These are phyloP conservation scores for Macquaria australasica DNA, from an alignment of 2,113 vertebrate genomes.

Conservation along the genomic window DNA sequence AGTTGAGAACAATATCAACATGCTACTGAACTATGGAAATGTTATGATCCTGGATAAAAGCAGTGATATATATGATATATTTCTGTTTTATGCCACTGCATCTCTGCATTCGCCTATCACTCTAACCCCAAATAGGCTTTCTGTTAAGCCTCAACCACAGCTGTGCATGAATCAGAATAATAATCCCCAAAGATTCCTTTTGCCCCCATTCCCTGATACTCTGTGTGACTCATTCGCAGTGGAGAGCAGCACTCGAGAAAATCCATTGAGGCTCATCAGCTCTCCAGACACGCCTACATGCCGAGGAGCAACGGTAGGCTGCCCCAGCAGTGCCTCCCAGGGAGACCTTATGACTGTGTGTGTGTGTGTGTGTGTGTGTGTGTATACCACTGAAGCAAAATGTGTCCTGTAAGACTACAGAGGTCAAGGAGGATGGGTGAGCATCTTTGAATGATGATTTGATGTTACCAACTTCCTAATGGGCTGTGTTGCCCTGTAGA, in stretches of 20 bases:
- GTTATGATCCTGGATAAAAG: not conserved
- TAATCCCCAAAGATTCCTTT: conserved; percentile 75
- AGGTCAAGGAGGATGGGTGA: conserved; percentile 73
- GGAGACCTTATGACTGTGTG: conserved; percentile 35
- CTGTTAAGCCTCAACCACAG: conserved; percentile 71
- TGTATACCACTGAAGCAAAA: conserved; percentile 47
- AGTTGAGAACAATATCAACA: conserved; percentile 26
- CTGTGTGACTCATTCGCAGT: conserved; percentile 71
- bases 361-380: conserved; percentile 3
- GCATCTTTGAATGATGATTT: conserved; percentile 64
- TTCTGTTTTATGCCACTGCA: conserved; percentile 15
- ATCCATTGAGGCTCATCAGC: conserved; percentile 67
- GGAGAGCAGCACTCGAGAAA: conserved; percentile 65
- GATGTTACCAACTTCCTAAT: conserved; percentile 54
- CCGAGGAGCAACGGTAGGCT: conserved; percentile 55
- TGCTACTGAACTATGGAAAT: conserved; percentile 21
- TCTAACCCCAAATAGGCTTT: conserved; percentile 61
- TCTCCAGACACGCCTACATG: conserved; percentile 70
- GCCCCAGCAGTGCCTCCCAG: conserved; percentile 56
- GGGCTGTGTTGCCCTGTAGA: conserved; percentile 37
- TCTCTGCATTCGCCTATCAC: conserved; percentile 31
- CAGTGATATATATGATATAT: not conserved
- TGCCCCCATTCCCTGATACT: conserved; percentile 69
- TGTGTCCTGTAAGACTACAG: conserved; percentile 69
- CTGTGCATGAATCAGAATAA: conserved; percentile 78